Conservation (phyloP, 2,797 vertebrate species). For the Etheostoma perlongum region DNA sequence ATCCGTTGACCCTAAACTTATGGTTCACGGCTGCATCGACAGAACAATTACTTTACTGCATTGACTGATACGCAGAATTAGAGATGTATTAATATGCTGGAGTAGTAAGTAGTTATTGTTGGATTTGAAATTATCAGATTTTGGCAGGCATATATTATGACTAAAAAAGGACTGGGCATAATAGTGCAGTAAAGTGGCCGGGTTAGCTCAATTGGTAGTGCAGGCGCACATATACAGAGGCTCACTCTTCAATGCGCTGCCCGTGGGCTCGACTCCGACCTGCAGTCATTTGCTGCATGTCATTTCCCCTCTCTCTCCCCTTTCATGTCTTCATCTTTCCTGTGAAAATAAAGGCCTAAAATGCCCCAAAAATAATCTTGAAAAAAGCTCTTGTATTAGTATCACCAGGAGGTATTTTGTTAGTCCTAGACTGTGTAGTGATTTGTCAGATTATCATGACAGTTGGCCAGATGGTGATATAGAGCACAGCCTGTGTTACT, state of each 20-base stretch:
- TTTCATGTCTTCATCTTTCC: no score
- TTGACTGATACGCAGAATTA: background rate
- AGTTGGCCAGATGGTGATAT: conserved; percentile 29
- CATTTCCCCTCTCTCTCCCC: no score
- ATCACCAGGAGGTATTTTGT: conserved; percentile 12
- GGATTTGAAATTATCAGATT: background rate
- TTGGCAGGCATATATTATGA: background rate
- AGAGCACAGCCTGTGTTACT: conserved; percentile 15
- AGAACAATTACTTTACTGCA: conserved; percentile 5
- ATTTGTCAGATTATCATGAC: conserved; percentile 17
- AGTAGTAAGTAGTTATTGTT: conserved; percentile 2
- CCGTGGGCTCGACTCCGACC: no score
- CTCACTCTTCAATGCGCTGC: no score
- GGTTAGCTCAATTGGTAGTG: no score
- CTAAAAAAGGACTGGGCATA: background rate
- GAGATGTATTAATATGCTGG: background rate
- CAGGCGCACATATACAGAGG: no score
- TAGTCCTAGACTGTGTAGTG: conserved; percentile 7
- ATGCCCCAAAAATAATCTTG: no score
- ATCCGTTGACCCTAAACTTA: conserved; percentile 19
- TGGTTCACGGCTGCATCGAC: conserved; percentile 9
- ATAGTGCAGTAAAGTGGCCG: background rate
- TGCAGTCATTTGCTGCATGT: no score
- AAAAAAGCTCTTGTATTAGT: conserved; percentile 9
- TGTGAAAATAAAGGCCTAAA: no score